Evolutionary conservation across 2,888 invertebrate species (phyloP), one percentile per base, ranked within the genome.

Genomic region (Leptinotarsa peninsularis): DNA sequence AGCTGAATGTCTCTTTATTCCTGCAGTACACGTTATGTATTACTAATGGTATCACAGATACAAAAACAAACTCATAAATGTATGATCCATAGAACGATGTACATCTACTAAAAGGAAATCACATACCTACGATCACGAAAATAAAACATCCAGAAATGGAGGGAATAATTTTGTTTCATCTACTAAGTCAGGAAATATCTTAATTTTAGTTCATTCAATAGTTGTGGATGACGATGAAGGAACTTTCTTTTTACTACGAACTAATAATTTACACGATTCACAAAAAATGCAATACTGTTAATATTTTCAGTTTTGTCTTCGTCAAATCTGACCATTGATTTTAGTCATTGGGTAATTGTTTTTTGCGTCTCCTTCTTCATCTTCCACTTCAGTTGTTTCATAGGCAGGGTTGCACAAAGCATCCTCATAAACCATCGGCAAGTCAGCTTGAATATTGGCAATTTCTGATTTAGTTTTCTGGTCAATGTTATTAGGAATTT

Each of bases 331-430:
- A 50, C 76, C 76, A 68, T 76, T 76, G 2, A 70, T 49, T 73
- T 58, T 73, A 10, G 33, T 70, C 72, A 72, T 72, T 27, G 52
- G 49, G 68, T 72, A 58, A 56, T 60, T 54, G 49, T 52, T 52
- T 63, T 50, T 71, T 5, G 54, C 43, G 18, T 56, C 75, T 14
- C 74, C 67, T 67, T 76, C 67, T 67, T 80, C 79, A 52, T 81
- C 79, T 54, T 84, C 82, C 23, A 83, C 81, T 82, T 86, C 86
- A 18, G 85, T 85, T 67, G 84, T 84, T 79, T 86, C 85, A 71
- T 84, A 87, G 7, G 85, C 86, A 67, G 85, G 83, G 83, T 87
- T 87, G 23, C 85, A 83, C 73, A 86, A 79, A 4, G 86, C 85
- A 76, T 86, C 86, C 82, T 86, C 86, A 69, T 85, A 85, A 18